phyloP scores from a whole-genome alignment of 2,888 invertebrate species.

The Sminthurinus aureus region DNA sequence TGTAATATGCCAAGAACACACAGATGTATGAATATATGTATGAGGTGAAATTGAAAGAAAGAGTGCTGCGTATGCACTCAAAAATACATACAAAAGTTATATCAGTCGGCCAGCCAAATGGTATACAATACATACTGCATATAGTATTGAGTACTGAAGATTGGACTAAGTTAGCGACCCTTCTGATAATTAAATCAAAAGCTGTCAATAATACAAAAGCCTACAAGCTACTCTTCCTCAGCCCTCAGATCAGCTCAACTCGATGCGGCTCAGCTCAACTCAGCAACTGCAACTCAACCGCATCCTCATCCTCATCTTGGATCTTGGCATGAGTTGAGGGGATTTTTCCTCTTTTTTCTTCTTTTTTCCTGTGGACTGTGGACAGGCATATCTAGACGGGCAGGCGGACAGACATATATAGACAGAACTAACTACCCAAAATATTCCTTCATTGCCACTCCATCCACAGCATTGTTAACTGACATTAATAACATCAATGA shows the following conservation, averaged over 20 bases:
- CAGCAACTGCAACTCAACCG: neutral
- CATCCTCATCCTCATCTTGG: neutral
- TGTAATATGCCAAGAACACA: neutral
- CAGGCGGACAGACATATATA: no score
- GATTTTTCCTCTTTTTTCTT: no score
- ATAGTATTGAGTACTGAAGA: no score
- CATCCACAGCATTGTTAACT: slow-evolving; percentile 24
- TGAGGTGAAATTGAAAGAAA: neutral
- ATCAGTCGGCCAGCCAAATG: slow-evolving; percentile 3
- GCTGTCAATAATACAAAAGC: slow-evolving; percentile 56
- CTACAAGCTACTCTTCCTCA: slow-evolving; percentile 35
- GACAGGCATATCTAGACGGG: no score
- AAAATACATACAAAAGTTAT: neutral
- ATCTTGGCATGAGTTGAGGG: no score
- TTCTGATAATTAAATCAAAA: slow-evolving; percentile 55
- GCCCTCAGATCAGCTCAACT: no score
- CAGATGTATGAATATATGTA: neutral
- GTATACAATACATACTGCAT: neutral
- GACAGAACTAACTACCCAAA: neutral
- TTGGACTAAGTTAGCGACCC: slow-evolving; percentile 28
- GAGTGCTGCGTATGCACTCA: neutral
- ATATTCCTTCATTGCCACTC: no score
- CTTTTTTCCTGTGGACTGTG: no score
- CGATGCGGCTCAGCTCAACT: neutral
- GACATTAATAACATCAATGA: slow-evolving; percentile 36